Conservation (phyloP, 2,888 invertebrate genomes). For the Limnephilus auricula region DNA sequence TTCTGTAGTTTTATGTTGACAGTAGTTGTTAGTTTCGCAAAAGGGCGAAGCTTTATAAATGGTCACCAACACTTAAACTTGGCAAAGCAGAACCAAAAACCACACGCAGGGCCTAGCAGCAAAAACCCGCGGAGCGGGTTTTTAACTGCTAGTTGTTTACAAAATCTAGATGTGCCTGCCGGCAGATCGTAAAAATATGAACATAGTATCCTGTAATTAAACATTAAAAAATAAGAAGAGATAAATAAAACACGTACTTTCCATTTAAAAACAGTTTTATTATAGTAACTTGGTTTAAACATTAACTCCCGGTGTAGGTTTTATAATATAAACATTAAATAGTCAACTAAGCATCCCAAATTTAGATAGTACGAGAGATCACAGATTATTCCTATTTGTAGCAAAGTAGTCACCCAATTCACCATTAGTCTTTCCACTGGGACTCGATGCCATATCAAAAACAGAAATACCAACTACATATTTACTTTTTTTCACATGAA, state of each 20-base stretch:
- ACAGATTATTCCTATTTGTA: conserved; percentile 45
- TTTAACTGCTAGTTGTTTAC: too few relatives aligned
- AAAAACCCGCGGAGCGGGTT: too few relatives aligned
- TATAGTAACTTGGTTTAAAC: conserved; percentile 48
- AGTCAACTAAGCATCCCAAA: conserved; percentile 52
- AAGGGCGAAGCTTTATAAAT: too few relatives aligned
- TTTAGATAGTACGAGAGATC: conserved; percentile 50
- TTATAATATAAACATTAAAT: conserved; percentile 52
- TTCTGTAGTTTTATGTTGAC: too few relatives aligned
- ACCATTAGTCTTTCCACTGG: neutral
- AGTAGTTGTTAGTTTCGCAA: too few relatives aligned
- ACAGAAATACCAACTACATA: neutral
- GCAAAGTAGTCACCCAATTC: conserved; percentile 11
- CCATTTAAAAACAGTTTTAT: conserved; percentile 58
- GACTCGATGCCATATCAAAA: neutral
- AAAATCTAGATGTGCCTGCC: too few relatives aligned
- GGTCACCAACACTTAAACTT: too few relatives aligned
- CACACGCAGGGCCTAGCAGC: too few relatives aligned
- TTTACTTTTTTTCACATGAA: neutral
- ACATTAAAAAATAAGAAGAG: neutral
- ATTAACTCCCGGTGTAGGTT: conserved; percentile 34
- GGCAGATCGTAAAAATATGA: too few relatives aligned
- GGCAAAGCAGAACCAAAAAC: too few relatives aligned
- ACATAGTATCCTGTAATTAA: neutral
- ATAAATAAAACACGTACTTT: neutral